A percentile compares a stretch with the other conserved stretches of the same genome.
Evolutionary conservation across 1,140 invertebrate genomes (phyloP).

Genomic region (Patella vulgata): DNA sequence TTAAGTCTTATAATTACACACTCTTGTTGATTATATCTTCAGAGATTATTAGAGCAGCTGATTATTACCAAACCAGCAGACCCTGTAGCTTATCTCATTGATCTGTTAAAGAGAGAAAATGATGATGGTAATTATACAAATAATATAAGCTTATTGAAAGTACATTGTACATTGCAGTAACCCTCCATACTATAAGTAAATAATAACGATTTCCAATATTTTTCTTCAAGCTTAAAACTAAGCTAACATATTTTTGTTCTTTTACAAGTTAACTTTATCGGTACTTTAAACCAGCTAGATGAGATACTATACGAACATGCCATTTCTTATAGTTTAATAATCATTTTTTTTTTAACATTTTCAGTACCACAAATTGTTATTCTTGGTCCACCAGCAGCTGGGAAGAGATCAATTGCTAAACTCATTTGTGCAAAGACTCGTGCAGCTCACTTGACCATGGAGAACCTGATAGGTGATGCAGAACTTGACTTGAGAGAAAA

Average conservation of each 20-base stretch:
- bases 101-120: slow-evolving; percentile 62
- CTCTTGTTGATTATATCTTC: slow-evolving; percentile 21
- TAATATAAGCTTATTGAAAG: too few relatives aligned
- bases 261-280: too few relatives aligned
- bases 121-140: slow-evolving; percentile 63
- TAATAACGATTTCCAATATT: too few relatives aligned
- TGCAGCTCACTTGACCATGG: slow-evolving; percentile 54
- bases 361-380: slow-evolving; percentile 63
- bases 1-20: background rate
- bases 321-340: too few relatives aligned
- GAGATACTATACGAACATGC: too few relatives aligned
- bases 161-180: too few relatives aligned
- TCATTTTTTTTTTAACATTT: slow-evolving; percentile 22
- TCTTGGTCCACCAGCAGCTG: slow-evolving; percentile 66
- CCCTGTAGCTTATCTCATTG: slow-evolving; percentile 61
- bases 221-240: too few relatives aligned
- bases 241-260: too few relatives aligned
- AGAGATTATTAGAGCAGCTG: slow-evolving; percentile 62
- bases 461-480: slow-evolving; percentile 58
- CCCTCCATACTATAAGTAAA: too few relatives aligned
- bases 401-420: slow-evolving; percentile 63
- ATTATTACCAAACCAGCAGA: slow-evolving; percentile 62
- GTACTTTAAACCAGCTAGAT: too few relatives aligned
- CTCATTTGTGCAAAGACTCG: slow-evolving; percentile 58
- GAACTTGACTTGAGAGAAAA: slow-evolving; percentile 48